phyloP scores from a whole-genome alignment of 2,113 vertebrate species.

The Hymenochirus boettgeri region DNA sequence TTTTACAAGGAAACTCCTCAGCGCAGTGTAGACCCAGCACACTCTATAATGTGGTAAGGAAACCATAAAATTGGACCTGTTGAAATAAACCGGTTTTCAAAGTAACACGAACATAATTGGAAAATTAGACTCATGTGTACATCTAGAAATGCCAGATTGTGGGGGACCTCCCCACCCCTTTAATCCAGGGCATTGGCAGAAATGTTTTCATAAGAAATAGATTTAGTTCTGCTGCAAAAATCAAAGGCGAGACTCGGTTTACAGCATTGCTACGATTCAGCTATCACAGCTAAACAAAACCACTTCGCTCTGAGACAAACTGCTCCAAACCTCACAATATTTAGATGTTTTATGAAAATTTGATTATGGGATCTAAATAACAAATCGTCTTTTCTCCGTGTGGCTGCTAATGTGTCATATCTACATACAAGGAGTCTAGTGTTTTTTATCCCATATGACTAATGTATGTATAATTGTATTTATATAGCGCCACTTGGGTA shows the following conservation, averaged over 20 bases:
- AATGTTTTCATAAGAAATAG: constrained; percentile 12
- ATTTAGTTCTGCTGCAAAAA: constrained; percentile 29
- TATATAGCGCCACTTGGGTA: too few relatives aligned
- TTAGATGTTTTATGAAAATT: constrained; percentile 12
- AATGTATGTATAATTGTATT: too few relatives aligned
- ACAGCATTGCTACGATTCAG: too few relatives aligned
- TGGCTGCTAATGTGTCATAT: background rate
- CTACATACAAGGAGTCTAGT: too few relatives aligned
- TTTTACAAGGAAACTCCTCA: constrained; percentile 36
- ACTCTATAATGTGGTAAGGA: constrained; percentile 42
- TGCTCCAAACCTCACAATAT: constrained; percentile 6
- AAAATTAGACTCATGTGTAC: constrained; percentile 40
- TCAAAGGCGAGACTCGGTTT: constrained; percentile 8
- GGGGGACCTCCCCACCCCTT: background rate
- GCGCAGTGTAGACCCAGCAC: constrained; percentile 24
- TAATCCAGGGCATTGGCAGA: constrained; percentile 5
- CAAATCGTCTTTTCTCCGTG: background rate
- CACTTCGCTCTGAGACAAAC: constrained; percentile 16
- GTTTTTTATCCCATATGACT: too few relatives aligned
- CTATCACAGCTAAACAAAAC: background rate
- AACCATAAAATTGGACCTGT: constrained; percentile 41
- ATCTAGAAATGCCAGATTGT: constrained; percentile 9
- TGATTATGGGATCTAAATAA: constrained; percentile 5
- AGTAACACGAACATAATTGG: constrained; percentile 41
- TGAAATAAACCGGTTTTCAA: constrained; percentile 42